Percentiles rank a stretch among this genome's conserved stretches.
Conservation (phyloP, 2,113 vertebrate species). For the Peromyscus leucopus region DNA sequence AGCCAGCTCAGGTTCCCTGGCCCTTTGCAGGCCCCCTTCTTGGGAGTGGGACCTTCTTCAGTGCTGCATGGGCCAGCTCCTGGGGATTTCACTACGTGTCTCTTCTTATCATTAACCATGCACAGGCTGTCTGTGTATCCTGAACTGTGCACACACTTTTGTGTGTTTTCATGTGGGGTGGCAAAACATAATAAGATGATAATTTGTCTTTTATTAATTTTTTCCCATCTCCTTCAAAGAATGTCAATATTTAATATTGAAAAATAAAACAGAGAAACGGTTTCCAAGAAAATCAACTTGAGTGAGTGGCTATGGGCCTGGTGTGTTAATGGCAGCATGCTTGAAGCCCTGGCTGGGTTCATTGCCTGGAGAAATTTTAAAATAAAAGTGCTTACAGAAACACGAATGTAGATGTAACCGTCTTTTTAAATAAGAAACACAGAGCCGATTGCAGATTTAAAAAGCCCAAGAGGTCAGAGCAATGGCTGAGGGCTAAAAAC, state of each 20-base stretch:
- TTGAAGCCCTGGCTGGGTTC: neutral
- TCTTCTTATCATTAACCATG: neutral
- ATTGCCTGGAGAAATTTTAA: neutral
- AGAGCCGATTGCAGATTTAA: too few species aligned
- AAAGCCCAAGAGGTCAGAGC: too few species aligned
- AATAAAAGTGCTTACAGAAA: neutral
- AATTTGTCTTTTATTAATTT: conserved; percentile 31
- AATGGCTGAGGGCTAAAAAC: too few species aligned
- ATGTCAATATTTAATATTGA: conserved; percentile 9
- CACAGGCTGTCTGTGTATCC: neutral
- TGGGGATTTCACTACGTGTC: too few species aligned
- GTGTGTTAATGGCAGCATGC: neutral
- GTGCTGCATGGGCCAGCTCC: neutral
- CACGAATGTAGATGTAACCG: too few species aligned
- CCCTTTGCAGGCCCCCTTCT: neutral
- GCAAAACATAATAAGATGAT: neutral
- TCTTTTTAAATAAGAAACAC: too few species aligned
- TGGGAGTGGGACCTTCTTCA: neutral
- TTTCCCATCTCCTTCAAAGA: neutral
- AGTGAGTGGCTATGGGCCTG: neutral
- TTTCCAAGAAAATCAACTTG: neutral
- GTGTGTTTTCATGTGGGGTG: neutral
- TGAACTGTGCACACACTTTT: neutral
- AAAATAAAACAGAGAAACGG: neutral
- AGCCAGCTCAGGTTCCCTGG: neutral